These are phyloP conservation scores for Diachrysia chrysitis DNA, from an alignment of 2,888 invertebrate genomes.

Conservation along the genomic window DNA sequence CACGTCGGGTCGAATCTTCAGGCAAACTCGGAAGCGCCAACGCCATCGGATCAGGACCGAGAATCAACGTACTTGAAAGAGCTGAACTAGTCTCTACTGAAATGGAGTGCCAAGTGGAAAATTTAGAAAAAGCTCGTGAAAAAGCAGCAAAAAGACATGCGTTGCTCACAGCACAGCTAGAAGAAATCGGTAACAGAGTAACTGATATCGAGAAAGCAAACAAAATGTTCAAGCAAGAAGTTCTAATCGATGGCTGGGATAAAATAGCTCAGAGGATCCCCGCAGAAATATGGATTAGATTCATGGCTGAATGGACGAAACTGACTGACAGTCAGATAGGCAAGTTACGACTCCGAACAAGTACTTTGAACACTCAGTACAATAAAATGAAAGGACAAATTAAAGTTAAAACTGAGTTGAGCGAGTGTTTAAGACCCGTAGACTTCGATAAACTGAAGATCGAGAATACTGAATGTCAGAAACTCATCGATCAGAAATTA, in stretches of 20 bases:
- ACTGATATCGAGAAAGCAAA: constrained; percentile 84
- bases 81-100: constrained; percentile 86
- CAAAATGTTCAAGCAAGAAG: constrained; percentile 84
- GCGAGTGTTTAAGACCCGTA: constrained; percentile 89
- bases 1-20: constrained; percentile 76
- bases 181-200: constrained; percentile 88
- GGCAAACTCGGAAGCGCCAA: constrained; percentile 76
- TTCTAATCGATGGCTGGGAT: constrained; percentile 88
- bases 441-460: constrained; percentile 91
- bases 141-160: constrained; percentile 78
- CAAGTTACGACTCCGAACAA: constrained; percentile 89
- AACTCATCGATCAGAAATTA: constrained; percentile 88
- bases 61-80: constrained; percentile 86
- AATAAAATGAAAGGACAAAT: constrained; percentile 88
- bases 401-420: constrained; percentile 88
- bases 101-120: constrained; percentile 80
- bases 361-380: constrained; percentile 87
- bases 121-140: constrained; percentile 69
- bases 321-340: constrained; percentile 87
- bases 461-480: constrained; percentile 87
- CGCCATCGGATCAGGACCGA: constrained; percentile 74
- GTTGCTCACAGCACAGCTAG: constrained; percentile 84
- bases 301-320: constrained; percentile 90
- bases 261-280: constrained; percentile 90
- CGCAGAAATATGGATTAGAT: constrained; percentile 89